Evolutionary conservation across 2,797 vertebrate genomes (phyloP).

Genomic region (Phoeniculus purpureus): DNA sequence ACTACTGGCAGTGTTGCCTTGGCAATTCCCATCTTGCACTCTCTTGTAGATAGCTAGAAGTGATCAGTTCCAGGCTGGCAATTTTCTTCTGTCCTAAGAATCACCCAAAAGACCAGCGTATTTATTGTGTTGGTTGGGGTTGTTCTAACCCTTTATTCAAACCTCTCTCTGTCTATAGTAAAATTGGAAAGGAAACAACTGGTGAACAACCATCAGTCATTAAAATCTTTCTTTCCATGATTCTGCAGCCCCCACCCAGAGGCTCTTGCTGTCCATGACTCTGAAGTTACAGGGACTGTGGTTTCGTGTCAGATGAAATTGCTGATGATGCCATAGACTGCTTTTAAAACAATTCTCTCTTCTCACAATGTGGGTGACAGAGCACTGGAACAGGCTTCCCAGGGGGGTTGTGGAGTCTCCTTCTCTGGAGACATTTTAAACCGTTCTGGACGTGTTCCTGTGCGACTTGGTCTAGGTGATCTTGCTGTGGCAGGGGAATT

Average conservation of each 20-base stretch:
- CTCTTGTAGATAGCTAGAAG: neutral
- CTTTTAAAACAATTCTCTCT: neutral
- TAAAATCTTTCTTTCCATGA: neutral
- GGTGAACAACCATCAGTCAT: neutral
- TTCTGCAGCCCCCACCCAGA: neutral
- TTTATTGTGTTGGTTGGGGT: accelerated
- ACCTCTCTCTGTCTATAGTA: neutral
- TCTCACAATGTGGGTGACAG: neutral
- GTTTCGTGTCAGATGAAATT: neutral
- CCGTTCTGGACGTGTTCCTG: too few species aligned
- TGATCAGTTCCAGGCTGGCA: neutral
- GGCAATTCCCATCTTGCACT: neutral
- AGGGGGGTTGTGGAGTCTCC: too few species aligned
- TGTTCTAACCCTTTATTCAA: accelerated
- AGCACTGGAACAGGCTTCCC: too few species aligned
- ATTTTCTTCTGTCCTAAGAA: neutral
- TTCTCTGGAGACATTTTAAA: too few species aligned
- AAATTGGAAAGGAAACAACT: neutral
- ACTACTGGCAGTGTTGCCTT: too few species aligned
- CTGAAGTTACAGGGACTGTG: neutral
- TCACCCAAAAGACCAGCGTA: neutral
- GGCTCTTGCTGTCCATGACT: accelerated
- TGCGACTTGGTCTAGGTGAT: too few species aligned
- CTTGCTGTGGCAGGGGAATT: too few species aligned
- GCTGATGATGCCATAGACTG: too few species aligned